Evolutionary conservation across 1,140 invertebrate species (phyloP).

Genomic region (Papilio glaucus): DNA sequence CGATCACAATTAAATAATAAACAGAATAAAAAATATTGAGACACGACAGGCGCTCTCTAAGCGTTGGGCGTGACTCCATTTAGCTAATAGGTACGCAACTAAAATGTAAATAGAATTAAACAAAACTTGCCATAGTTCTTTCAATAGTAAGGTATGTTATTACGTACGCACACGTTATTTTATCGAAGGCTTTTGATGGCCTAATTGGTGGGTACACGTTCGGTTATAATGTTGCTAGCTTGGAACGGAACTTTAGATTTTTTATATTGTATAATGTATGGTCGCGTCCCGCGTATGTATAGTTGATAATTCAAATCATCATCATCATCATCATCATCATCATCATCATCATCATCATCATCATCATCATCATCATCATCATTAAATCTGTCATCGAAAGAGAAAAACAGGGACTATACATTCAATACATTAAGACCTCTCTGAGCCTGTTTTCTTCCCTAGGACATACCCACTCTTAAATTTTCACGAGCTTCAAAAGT

Average conservation of each 20-base stretch:
- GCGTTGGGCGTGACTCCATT: constrained; percentile 30
- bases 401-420: no score
- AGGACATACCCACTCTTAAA: no score
- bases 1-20: constrained; percentile 29
- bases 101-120: constrained; percentile 27
- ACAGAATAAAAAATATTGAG: constrained; percentile 20
- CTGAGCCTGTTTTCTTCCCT: no score
- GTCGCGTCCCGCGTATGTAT: no score
- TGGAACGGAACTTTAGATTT: not conserved
- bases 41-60: constrained; percentile 6
- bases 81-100: constrained; percentile 21
- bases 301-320: no score
- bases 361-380: no score
- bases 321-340: no score
- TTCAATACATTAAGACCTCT: no score
- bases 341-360: no score
- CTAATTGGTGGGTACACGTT: constrained; percentile 13
- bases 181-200: constrained; percentile 13
- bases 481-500: no score
- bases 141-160: constrained; percentile 30
- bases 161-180: constrained; percentile 13
- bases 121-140: not conserved
- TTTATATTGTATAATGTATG: not conserved
- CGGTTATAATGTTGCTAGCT: not conserved
- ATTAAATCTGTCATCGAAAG: no score